Conservation (phyloP, 2,113 vertebrate species). For the Myrmecobius fasciatus region DNA sequence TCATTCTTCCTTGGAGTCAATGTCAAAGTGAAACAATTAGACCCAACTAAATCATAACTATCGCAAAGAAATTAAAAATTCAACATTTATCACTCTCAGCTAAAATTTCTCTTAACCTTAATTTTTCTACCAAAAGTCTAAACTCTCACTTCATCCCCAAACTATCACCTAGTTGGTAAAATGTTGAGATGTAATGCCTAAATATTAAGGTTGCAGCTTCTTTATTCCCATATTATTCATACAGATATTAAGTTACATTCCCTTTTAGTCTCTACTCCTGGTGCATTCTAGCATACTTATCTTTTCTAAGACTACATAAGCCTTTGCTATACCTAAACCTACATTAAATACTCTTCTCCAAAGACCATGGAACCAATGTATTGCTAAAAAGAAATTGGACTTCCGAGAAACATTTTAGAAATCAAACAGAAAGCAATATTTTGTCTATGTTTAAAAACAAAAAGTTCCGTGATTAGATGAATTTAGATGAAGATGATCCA, state of each 20-base stretch:
- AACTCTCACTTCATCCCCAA: neutral
- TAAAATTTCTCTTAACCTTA: neutral
- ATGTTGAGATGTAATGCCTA: neutral
- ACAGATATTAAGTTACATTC: neutral
- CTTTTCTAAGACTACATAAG: neutral
- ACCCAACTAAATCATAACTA: neutral
- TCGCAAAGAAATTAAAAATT: neutral
- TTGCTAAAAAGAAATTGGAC: neutral
- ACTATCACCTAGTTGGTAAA: neutral
- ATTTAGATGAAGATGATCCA: neutral
- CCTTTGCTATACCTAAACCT: neutral
- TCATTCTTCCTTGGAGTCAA: neutral
- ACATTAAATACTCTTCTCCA: conserved; percentile 7
- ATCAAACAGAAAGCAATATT: neutral
- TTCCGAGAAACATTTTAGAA: conserved; percentile 5
- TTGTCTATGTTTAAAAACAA: neutral
- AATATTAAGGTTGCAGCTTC: neutral
- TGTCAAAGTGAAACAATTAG: neutral
- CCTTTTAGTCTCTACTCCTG: neutral
- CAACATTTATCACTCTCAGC: neutral
- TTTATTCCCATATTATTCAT: neutral
- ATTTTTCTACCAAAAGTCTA: neutral
- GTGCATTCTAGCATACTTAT: neutral
- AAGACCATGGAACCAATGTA: neutral
- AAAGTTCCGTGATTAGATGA: neutral